Base-by-base conservation (phyloP, 2,797 vertebrate genomes). In the Falco biarmicus region DNA sequence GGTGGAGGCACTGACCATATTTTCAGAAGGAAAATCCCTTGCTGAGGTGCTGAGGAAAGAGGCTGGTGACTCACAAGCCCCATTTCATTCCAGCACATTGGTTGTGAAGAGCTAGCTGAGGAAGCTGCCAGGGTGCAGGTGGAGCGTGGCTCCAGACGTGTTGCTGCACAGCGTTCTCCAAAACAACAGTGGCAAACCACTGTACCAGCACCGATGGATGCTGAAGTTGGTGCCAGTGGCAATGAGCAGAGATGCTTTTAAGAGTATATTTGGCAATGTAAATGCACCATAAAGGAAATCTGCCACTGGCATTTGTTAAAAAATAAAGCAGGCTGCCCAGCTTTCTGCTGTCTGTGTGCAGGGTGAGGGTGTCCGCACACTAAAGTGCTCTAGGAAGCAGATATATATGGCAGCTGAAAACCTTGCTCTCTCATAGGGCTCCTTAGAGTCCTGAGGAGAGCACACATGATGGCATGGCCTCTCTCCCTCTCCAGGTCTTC, bases 21-120 rank as follows among this genome's bases (percentile, higher is more conserved):
- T 69, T 84, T 45, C 61, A 25, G 43, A 84, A 69, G 43, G 61
- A 41, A 79, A 84, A 71, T 17, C 57, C 32, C 41, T 66, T 21
- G 2, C 12, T 2, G 11, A 83, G 60, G 15, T 53, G 13, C 60
- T 41, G 13, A 47, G 61, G 39, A n/a, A 69, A 71, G 24, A 63
- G 21, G 10, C 22, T 10, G 14, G 37, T 19, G 26, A 29, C 19
- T 48, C 15, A 18, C 21, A 56, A 24, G 7, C 11, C 26, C 48
- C 10, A 2, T 19, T 50, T 18, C 32, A 13, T 48, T 51, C 66
- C 37, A 47, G 26, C 60, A n/a, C 0, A 0, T 21, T 32, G 53
- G 9, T 8, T 60, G 29, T 43, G 17, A 76, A 60, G 20, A 61
- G 3, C 5, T 29, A 16, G 2, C 16, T 50, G 43, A 71, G 34